Percentiles rank a stretch among this genome's conserved stretches.
phyloP scores from a whole-genome alignment of 2,113 vertebrate species.

The Erythrolamprus reginae region DNA sequence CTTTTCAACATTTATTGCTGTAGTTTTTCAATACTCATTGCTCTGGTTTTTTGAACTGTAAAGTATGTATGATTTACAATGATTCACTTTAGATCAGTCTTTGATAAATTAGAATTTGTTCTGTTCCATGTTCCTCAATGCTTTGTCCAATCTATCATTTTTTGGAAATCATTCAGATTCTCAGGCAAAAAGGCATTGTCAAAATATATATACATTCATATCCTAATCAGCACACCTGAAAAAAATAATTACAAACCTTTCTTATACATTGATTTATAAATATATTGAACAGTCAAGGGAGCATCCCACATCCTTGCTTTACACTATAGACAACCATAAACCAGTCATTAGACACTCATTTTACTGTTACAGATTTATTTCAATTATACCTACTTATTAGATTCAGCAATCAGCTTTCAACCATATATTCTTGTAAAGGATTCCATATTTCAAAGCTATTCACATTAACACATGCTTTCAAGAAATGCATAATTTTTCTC shows the following conservation, averaged over 20 bases:
- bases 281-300: not conserved
- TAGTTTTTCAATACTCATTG: not conserved
- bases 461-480: not conserved
- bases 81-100: not conserved
- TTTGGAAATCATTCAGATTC: not conserved
- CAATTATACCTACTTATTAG: not conserved
- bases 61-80: not conserved
- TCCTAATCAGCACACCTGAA: not conserved
- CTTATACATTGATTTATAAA: not conserved
- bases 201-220: not conserved
- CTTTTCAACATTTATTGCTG: not conserved
- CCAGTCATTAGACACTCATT: not conserved
- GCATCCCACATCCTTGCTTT: not conserved
- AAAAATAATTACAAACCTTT: not conserved
- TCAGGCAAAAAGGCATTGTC: not conserved
- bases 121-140: not conserved
- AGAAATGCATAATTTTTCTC: not conserved
- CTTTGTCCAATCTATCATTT: not conserved
- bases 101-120: not conserved
- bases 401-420: not conserved
- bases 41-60: not conserved
- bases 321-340: not conserved
- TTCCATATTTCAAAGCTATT: not conserved
- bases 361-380: not conserved
- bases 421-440: not conserved